Conservation (phyloP, 2,888 invertebrate genomes). For the Ichneumon xanthorius region DNA sequence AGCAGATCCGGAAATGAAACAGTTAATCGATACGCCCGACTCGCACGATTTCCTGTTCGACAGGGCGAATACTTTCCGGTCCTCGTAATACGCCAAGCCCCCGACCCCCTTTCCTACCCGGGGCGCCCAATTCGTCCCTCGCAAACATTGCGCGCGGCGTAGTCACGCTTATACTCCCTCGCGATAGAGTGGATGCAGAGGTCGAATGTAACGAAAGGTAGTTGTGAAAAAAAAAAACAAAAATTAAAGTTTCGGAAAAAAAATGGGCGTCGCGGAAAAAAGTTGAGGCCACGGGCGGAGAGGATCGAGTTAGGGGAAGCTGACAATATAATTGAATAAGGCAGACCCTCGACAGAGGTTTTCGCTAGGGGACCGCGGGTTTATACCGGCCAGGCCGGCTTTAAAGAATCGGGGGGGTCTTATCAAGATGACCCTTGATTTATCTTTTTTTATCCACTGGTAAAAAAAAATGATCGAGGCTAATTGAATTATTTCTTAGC, state of each 20-base stretch:
- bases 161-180: not conserved
- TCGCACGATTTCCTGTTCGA: conserved; percentile 57
- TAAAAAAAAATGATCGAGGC: too few relatives aligned
- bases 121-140: not conserved
- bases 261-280: not conserved
- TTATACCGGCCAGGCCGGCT: too few relatives aligned
- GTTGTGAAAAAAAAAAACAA: not conserved
- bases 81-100: conserved; percentile 32
- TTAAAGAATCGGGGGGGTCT: not conserved
- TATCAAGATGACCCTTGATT: too few relatives aligned
- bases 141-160: not conserved
- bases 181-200: not conserved
- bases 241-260: too few relatives aligned
- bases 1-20: conserved; percentile 47
- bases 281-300: conserved; percentile 18
- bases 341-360: conserved; percentile 4
- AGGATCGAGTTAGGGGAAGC: conserved; percentile 31
- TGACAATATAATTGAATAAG: conserved; percentile 44
- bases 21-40: conserved; percentile 51
- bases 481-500: too few relatives aligned
- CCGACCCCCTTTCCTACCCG: not conserved
- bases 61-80: conserved; percentile 44
- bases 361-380: too few relatives aligned
- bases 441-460: too few relatives aligned
- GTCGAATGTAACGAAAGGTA: not conserved